Evolutionary conservation across 2,113 vertebrate species (phyloP), one percentile per base, ranked within the genome.

Genomic region (Peromyscus leucopus): DNA sequence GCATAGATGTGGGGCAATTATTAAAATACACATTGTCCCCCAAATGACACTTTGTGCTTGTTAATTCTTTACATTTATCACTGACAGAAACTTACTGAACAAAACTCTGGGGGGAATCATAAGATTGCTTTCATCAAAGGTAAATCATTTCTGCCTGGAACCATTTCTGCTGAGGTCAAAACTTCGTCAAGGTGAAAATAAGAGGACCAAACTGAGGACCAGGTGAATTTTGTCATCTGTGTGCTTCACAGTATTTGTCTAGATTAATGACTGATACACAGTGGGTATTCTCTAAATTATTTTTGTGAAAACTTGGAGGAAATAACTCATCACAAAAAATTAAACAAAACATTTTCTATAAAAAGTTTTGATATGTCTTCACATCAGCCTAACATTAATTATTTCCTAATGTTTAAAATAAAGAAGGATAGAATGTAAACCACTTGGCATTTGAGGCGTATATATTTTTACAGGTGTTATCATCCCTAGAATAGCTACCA

Each of bases 131-230:
- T 97, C 33, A 95, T 97, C 97, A 95, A 93, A 97, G 63, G n/a
- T 93, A 89, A 93, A 93, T 12, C 80, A 61, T 83, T 97, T 97
- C 71, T 22, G 75, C 95, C 95, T 89, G 0, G 0, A 93, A 93
- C 22, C 80, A 61, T 83, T 97, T 97, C 71, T 22, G 75, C 95
- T 96, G 76, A 91, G 85, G 67, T 57, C 90, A 86, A 79, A 95
- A 93, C 96, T 97, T 97, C 97, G 31, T 92, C 84, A 96, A 91
- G n/a, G 83, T 90, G 51, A 94, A 96, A 96, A 93, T 90, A 98
- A 87, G 17, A 96, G 51, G 31, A 96, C 39, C 7, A 83, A 59
- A 97, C 88, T 97, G 95, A 98, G 71, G 39, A 21, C 48, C 31
- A 36, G 61, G 91, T 80, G 63, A 97, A 36, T 85, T 24, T 79